Evolutionary conservation across 2,797 vertebrate genomes (phyloP), one percentile per base, ranked within the genome.

Genomic region (Ciconia nigra): DNA sequence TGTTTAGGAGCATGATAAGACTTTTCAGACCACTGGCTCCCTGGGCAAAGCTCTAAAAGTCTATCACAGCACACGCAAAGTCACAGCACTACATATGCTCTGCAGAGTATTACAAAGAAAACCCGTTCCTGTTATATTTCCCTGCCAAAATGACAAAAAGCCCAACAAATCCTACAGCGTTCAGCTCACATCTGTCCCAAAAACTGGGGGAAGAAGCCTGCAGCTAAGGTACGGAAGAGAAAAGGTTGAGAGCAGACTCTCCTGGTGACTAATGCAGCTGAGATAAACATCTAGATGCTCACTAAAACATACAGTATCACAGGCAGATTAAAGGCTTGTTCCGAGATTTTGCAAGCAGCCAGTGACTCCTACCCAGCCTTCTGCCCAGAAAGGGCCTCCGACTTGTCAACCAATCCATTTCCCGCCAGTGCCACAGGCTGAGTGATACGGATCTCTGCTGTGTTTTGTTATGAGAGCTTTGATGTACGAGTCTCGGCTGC

Each of bases 301-400:
- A 2, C 91, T 96, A 90, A 97, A 97, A 95, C 93, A 88, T 61
- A 90, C 74, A 82, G 89, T 95, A 96, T 95, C 96, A 84, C 90
- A 47, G 4, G 25, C 81, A 97, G 96, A 97, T 92, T 95, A 97
- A 97, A 92, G 89, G 93, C 96, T 87, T 89, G 65, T 96, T 91
- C 89, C 8, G 79, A 97, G 94, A 90, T 94, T 96, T 98, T 98
- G 97, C 97, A 98, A 97, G 95, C 95, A 93, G 97, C 81, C 87
- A 89, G 92, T 90, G 94, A 94, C 97, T 97, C 94, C 94, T 97
- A 89, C 95, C 95, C 96, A 96, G 92, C 98, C 98, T 98, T 98
- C 98, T 98, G 98, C 96, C 97, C 96, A 96, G 88, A 95, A 97
- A 97, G 79, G 94, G 93, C 95, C 91, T 97, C 97, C 58, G 91